phyloP scores from a whole-genome alignment of 2,113 vertebrate species.

The Grammomys dolichurus region DNA sequence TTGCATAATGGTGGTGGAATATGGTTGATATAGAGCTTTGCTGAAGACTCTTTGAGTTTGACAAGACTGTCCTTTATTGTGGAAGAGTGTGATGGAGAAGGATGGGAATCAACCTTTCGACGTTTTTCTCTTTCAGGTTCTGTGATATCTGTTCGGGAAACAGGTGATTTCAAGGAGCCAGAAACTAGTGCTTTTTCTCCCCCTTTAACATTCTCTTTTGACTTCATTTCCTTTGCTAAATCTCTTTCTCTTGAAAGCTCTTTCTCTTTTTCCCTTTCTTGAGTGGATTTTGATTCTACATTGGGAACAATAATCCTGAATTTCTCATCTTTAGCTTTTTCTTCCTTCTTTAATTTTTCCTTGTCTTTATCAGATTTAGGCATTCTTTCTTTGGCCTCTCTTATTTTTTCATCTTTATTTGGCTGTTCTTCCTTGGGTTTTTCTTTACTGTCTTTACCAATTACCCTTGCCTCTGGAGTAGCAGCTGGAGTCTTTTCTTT shows the following conservation, averaged over 20 bases:
- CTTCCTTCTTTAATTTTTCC: slow-evolving; percentile 96
- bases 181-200: slow-evolving; percentile 92
- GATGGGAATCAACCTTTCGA: slow-evolving; percentile 98
- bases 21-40: slow-evolving; percentile 97
- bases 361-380: slow-evolving; percentile 96
- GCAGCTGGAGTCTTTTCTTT: slow-evolving; percentile 94
- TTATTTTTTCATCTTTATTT: slow-evolving; percentile 91
- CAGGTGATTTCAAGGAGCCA: slow-evolving; percentile 96
- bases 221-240: slow-evolving; percentile 94
- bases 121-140: slow-evolving; percentile 99
- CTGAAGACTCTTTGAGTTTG: slow-evolving; percentile 98
- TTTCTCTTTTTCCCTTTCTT: slow-evolving; percentile 93
- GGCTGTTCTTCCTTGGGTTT: slow-evolving; percentile 93
- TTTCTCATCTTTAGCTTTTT: slow-evolving; percentile 94
- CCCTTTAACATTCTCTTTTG: slow-evolving; percentile 96
- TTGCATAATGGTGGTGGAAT: slow-evolving; percentile 91
- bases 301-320: slow-evolving; percentile 90
- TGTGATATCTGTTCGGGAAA: slow-evolving; percentile 93
- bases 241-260: slow-evolving; percentile 96
- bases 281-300: slow-evolving; percentile 90
- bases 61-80: slow-evolving; percentile 99
- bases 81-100: slow-evolving; percentile 99
- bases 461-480: slow-evolving; percentile 93
- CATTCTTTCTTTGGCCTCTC: slow-evolving; percentile 97
- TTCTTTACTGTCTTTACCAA: slow-evolving; percentile 92